Evolutionary conservation across 2,797 vertebrate species (phyloP).

Genomic region (Coregonus suidteri): DNA sequence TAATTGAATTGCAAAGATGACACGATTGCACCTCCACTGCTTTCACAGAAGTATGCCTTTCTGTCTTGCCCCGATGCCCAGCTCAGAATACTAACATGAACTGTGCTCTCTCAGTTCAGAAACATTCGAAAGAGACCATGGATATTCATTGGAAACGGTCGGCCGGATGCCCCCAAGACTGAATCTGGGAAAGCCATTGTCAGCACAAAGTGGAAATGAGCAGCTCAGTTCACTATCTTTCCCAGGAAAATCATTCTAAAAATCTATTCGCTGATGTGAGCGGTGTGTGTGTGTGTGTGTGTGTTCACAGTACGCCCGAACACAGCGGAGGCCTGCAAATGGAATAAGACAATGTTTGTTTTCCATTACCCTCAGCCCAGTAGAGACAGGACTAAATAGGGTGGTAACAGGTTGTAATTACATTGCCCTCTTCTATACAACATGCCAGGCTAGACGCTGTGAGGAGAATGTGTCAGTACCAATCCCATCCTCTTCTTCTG

Average conservation of each 20-base stretch:
- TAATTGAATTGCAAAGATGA: not conserved
- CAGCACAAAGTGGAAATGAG: not conserved
- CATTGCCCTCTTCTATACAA: not conserved
- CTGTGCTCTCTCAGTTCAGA: not conserved
- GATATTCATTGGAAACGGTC: not conserved
- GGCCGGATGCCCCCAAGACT: not conserved
- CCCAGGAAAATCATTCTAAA: not conserved
- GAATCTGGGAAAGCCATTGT: not conserved
- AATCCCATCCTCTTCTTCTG: too few species aligned
- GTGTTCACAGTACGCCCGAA: not conserved
- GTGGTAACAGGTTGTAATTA: not conserved
- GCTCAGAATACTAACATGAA: not conserved
- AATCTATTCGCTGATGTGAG: not conserved
- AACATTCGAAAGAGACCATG: not conserved
- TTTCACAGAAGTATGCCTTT: not conserved
- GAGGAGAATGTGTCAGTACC: too few species aligned
- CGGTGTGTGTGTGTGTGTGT: not conserved
- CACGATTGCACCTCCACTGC: not conserved
- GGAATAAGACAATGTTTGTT: not conserved
- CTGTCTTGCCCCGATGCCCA: not conserved
- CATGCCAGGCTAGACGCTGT: too few species aligned
- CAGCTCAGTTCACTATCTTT: not conserved
- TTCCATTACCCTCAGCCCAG: not conserved
- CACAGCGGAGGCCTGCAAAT: not conserved
- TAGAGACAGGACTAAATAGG: not conserved